phyloP scores from a whole-genome alignment of 2,797 vertebrate species.

The Galaxias olidus region DNA sequence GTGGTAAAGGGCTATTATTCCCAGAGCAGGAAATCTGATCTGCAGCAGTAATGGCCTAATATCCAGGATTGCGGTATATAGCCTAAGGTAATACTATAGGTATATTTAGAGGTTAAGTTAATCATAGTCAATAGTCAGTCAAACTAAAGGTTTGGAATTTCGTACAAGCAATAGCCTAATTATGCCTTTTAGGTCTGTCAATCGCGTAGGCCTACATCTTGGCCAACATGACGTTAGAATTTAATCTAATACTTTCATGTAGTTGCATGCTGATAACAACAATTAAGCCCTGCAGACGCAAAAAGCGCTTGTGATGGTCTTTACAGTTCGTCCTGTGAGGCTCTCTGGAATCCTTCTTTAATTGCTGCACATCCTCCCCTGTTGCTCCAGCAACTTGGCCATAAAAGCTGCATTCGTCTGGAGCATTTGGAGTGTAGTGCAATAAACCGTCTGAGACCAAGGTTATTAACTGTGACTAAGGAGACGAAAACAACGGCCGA shows the following conservation, averaged over 20 bases:
- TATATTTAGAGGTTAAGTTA: no score
- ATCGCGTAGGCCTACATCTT: no score
- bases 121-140: no score
- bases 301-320: constrained; percentile 71
- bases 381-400: constrained; percentile 90
- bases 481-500: constrained; percentile 73
- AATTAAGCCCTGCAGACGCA: constrained; percentile 40
- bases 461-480: constrained; percentile 86
- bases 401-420: constrained; percentile 90
- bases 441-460: constrained; percentile 90
- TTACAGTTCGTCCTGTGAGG: constrained; percentile 81
- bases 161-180: no score
- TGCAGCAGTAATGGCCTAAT: constrained; percentile 64
- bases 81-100: no score
- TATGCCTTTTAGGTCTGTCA: not conserved
- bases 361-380: constrained; percentile 90
- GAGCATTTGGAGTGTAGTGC: constrained; percentile 84
- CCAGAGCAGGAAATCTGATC: constrained; percentile 63
- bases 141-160: no score
- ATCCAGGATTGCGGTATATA: constrained; percentile 39
- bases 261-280: constrained; percentile 36
- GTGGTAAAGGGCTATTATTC: constrained; percentile 54
- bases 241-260: constrained; percentile 3
- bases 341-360: constrained; percentile 89
- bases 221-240: not conserved